Evolutionary conservation across 2,888 invertebrate species (phyloP), one percentile per base, ranked within the genome.

Genomic region (Volucella zonaria): DNA sequence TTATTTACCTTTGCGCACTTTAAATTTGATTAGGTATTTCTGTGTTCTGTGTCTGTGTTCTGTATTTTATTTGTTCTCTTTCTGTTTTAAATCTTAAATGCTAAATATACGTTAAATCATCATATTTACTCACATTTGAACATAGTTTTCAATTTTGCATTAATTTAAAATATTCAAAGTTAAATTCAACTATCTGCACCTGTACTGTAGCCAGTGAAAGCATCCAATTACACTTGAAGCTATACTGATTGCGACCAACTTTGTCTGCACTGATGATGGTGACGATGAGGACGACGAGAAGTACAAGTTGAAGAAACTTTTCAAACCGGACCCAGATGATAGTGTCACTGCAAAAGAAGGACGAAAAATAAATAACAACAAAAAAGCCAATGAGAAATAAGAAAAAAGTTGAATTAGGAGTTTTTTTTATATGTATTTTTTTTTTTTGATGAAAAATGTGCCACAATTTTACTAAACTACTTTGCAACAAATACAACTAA

Each of bases 161-260:
- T 85, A 76, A 77, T 81, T 85, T 85, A 73, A 77, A 73, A 61
- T 42, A 73, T 76, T 71, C 62, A 77, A 52, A 67, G 51, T 73
- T 81, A 82, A 85, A 87, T 87, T 92, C 85, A 93, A 93, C 52
- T 93, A 93, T 88, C 93, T 93, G 75, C 93, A 93, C 89, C 92
- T 93, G 90, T 92, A 93, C 90, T 93, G 93, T 1, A 88, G 85
- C 79, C 88, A 87, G 61, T 88, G 87, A 76, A 87, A 86, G 70
- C 85, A 77, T 74, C 83, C 87, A 79, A 87, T 87, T 81, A 86
- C 83, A 71, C 77, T 76, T 73, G 86, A 85, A 82, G 82, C 82
- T 76, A 85, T 76, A 80, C 77, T 83, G 81, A 87, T 80, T 71
- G 86, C 81, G 54, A 82, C 73, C 77, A 81, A 86, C 80, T 83